Evolutionary conservation across 1,140 invertebrate species (phyloP).

Genomic region (Drosophila leontia): DNA sequence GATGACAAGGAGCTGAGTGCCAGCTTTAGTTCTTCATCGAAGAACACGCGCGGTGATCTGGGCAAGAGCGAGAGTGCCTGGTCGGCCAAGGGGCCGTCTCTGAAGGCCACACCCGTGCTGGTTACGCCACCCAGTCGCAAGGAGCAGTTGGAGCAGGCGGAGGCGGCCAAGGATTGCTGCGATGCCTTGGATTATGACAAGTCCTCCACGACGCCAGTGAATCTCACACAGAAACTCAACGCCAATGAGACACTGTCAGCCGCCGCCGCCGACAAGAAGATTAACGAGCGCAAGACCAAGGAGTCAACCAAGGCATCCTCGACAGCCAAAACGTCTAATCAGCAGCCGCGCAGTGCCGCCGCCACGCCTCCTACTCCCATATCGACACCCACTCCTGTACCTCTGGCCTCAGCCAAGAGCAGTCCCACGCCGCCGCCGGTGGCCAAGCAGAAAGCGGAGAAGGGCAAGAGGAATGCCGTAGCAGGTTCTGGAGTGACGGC

Average conservation of each 20-base stretch:
- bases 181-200: conserved; percentile 63
- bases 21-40: conserved; percentile 79
- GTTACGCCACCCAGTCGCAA: conserved; percentile 36
- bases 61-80: conserved; percentile 82
- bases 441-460: conserved; percentile 44
- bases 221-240: conserved; percentile 67
- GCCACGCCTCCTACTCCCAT: conserved; percentile 33
- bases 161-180: conserved; percentile 24
- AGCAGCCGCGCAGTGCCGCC: conserved; percentile 29
- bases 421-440: conserved; percentile 39
- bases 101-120: conserved; percentile 80
- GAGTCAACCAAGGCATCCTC: conserved; percentile 31
- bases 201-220: conserved; percentile 57
- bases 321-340: conserved; percentile 12
- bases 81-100: conserved; percentile 79
- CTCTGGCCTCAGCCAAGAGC: conserved; percentile 22
- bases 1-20: conserved; percentile 76
- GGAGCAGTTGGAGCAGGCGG: conserved; percentile 26
- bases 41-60: conserved; percentile 73
- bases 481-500: conserved; percentile 3
- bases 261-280: conserved; percentile 52
- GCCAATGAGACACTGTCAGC: conserved; percentile 13
- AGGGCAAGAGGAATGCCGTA: conserved; percentile 43
- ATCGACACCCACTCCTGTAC: conserved; percentile 41
- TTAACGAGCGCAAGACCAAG: conserved; percentile 57